Base-by-base conservation (phyloP, 2,113 vertebrate species). In the Nesoenas mayeri region DNA sequence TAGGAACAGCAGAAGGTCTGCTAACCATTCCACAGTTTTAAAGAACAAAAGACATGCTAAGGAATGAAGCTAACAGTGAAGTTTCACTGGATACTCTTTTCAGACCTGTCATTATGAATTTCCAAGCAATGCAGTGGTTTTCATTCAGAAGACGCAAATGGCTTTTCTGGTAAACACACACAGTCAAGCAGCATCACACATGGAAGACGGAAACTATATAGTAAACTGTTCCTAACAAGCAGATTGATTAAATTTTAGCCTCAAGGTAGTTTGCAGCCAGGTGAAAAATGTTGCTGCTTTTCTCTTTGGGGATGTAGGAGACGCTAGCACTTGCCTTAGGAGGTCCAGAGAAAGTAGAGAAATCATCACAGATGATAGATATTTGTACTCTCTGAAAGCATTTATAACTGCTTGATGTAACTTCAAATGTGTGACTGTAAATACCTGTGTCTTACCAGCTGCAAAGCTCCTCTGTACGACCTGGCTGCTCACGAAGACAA, bases 401-500 rank as follows among this genome's bases (percentile, higher is more conserved):
- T 48, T 83, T 28, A 1, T 56, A 88, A 51, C 51, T 94, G 65
- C 32, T 69, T 53, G 38, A 25, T 0, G 0, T 74, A 81, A 69
- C 24, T 85, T 85, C 62, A 82, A 60, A 28, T 5, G 4, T 44
- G 7, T 97, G 34, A 95, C 71, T 78, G 14, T 90, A 51, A 79
- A 57, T 91, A 73, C 85, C 36, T 96, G 25, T 86, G 80, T 89
- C 61, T 93, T 87, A 91, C 50, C 91, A 99, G 99, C 95, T 99
- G 98, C 97, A 99, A 99, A 97, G 99, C 99, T 83, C 99, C 99
- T 81, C 98, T 99, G 12, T 99, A 99, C 85, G 99, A 99, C 88
- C 79, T 99, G 96, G 98, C 99, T n/a, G 99, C 99, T 92, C 99
- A 99, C 6, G 98, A 99, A 97, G 99, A 99, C 97, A 99, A 99